Evolutionary conservation across 2,888 invertebrate genomes (phyloP).

Genomic region (Linnaemya tessellans): DNA sequence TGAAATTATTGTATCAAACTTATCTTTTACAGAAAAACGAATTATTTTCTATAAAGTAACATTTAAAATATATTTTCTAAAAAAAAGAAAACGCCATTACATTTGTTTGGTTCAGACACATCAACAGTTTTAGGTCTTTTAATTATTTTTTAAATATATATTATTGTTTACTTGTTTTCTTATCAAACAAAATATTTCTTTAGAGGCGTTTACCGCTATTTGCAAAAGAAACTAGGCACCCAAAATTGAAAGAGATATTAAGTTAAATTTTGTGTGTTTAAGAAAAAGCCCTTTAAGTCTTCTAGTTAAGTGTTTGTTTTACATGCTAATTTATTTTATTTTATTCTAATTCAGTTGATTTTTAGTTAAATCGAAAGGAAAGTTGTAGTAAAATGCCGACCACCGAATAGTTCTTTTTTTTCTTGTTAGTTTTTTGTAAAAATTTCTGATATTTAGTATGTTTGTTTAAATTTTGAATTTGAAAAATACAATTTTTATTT

Average conservation of each 20-base stretch:
- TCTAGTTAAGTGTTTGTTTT: conserved; percentile 31
- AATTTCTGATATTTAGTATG: conserved; percentile 2
- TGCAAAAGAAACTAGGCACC: conserved; percentile 29
- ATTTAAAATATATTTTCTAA: too few relatives aligned
- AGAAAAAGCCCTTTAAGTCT: conserved; percentile 45
- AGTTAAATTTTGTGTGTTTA: neutral
- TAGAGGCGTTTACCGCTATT: neutral
- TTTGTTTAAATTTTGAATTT: conserved; percentile 6
- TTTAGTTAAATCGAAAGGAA: conserved; percentile 2
- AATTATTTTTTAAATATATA: too few relatives aligned
- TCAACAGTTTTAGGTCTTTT: too few relatives aligned
- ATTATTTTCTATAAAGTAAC: too few relatives aligned
- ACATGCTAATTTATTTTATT: neutral
- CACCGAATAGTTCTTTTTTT: neutral
- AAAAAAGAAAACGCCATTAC: too few relatives aligned
- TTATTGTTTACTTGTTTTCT: too few relatives aligned
- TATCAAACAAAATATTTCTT: neutral
- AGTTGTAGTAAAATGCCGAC: conserved; percentile 32
- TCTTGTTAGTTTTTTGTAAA: neutral
- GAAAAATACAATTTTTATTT: conserved; percentile 8
- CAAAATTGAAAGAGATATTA: conserved; percentile 18
- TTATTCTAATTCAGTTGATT: conserved; percentile 9
- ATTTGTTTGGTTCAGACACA: too few relatives aligned
- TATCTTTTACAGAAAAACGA: too few relatives aligned
- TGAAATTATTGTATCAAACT: too few relatives aligned